Conservation (phyloP, 2,888 invertebrate genomes). For the Erebia epiphron region DNA sequence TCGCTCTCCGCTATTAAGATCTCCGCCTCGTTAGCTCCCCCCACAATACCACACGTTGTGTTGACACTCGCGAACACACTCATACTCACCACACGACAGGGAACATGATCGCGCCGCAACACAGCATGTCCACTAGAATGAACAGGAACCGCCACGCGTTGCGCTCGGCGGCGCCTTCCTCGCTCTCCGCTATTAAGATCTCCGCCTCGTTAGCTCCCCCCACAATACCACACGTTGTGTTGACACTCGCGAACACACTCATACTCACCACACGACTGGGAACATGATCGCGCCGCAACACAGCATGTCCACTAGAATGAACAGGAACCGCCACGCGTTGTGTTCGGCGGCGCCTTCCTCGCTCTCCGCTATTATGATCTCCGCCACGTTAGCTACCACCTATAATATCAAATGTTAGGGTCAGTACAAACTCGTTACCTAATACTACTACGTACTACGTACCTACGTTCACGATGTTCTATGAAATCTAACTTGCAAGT, state of each 20-base stretch:
- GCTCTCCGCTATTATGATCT: slow-evolving; percentile 84
- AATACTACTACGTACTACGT: too few species aligned
- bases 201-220: slow-evolving; percentile 75
- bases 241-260: not conserved
- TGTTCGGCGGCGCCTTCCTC: slow-evolving; percentile 96
- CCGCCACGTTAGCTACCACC: slow-evolving; percentile 96
- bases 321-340: slow-evolving; percentile 95
- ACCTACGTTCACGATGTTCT: too few species aligned
- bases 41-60: too few species aligned
- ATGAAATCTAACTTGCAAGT: too few species aligned
- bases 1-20: slow-evolving; percentile 92
- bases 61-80: not conserved
- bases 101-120: slow-evolving; percentile 97
- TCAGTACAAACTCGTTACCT: not conserved
- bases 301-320: slow-evolving; percentile 95
- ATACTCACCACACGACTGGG: slow-evolving; percentile 95
- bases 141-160: slow-evolving; percentile 96
- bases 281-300: slow-evolving; percentile 98
- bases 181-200: slow-evolving; percentile 98
- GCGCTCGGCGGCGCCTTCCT: slow-evolving; percentile 95
- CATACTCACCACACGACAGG: slow-evolving; percentile 95
- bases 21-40: too few species aligned
- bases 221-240: too few species aligned
- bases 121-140: slow-evolving; percentile 96
- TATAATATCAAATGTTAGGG: slow-evolving; percentile 52